phyloP scores from a whole-genome alignment of 2,797 vertebrate species.

The Argentina silus region DNA sequence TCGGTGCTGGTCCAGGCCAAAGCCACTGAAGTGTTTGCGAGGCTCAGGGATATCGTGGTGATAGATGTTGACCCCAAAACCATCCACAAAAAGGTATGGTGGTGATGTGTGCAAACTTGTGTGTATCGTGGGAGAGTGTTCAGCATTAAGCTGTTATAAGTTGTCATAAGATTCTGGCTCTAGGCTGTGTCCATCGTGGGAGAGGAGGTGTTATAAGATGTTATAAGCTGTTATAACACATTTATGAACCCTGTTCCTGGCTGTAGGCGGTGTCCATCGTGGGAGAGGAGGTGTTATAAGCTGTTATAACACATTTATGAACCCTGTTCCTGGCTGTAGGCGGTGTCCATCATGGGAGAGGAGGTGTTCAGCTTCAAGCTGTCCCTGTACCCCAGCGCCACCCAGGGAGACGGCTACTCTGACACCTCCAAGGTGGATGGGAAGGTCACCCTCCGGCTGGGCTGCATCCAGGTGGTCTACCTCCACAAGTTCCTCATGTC shows the following conservation, averaged over 20 bases:
- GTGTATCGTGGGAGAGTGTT: no score
- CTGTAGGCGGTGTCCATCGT: constrained; percentile 81
- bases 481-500: constrained; percentile 93
- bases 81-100: constrained; percentile 88
- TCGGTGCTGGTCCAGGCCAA: constrained; percentile 84
- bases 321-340: constrained; percentile 67
- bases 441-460: constrained; percentile 83
- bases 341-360: constrained; percentile 91
- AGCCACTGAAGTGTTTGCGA: constrained; percentile 84
- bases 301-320: background rate
- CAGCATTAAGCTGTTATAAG: no score
- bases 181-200: no score
- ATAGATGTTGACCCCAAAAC: constrained; percentile 86
- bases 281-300: constrained; percentile 85
- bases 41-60: constrained; percentile 89
- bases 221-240: background rate
- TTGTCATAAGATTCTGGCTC: no score
- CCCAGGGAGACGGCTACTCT: constrained; percentile 84
- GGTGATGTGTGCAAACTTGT: no score
- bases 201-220: background rate
- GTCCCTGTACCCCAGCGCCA: constrained; percentile 84
- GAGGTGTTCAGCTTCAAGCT: constrained; percentile 95
- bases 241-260: no score
- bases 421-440: constrained; percentile 91
- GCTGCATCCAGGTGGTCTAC: constrained; percentile 94